phyloP scores from a whole-genome alignment of 2,797 vertebrate species.

The Sebastes wilsoni region DNA sequence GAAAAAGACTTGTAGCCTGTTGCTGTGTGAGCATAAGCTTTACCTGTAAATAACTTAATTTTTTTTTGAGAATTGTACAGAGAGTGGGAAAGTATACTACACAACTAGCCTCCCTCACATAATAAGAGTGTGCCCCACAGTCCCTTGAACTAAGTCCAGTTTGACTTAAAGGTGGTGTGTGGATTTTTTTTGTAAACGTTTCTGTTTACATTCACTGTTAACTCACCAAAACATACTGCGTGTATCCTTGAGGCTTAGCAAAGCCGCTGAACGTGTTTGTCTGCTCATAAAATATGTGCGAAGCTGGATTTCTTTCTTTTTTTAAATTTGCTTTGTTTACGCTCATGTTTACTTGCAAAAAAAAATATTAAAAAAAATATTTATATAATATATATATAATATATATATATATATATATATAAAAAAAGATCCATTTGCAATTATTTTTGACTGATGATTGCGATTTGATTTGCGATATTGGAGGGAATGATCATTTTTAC shows the following conservation, averaged over 20 bases:
- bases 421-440: no score
- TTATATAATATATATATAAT: no score
- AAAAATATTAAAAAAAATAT: no score
- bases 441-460: no score
- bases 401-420: no score
- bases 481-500: no score
- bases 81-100: not conserved
- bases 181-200: not conserved
- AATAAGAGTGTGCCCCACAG: not conserved
- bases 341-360: not conserved
- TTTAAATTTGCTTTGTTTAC: not conserved
- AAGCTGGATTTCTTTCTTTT: not conserved
- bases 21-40: not conserved
- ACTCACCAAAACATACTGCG: not conserved
- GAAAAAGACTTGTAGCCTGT: not conserved
- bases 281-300: not conserved
- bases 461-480: no score
- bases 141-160: not conserved
- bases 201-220: not conserved
- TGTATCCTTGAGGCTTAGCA: not conserved
- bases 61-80: no score
- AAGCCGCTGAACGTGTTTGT: not conserved
- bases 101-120: not conserved
- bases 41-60: not conserved
- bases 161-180: not conserved